Base-by-base conservation (phyloP, 1,140 invertebrate genomes). In the Bombus confusus region DNA sequence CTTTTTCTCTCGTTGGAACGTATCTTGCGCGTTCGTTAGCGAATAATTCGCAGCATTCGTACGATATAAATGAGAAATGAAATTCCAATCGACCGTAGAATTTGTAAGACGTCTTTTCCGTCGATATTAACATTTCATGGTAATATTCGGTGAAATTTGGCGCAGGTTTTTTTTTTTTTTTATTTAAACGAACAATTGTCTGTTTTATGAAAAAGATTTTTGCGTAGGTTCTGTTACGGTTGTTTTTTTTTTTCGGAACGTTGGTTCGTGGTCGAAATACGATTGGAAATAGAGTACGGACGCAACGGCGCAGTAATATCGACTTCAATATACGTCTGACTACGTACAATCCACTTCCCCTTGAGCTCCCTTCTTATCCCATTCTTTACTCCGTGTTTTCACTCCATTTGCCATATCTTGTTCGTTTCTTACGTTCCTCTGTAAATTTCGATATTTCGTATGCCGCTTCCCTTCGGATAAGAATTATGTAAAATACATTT, bases 391-490 rank as follows among this genome's bases (percentile, higher is more conserved):
- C 34, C 8, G 9, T 57, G 5, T n/a, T 59, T 37, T 25, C 12
- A 41, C 15, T 72, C 25, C 39, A 72, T n/a, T 76, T 59, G 34
- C 13, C 2, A 37, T 39, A 59, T 59, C 47, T 52, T 52, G 47
- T 52, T 39, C 25, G 3, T 34, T 62, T 2, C 12, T 12, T 76
- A 39, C 25, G 25, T 59, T 62, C 28, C 3, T 12, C 2, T 62
- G 25, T 39, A 76, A 28, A 37, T 31, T 59, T 76, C 52, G 25
- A 37, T 62, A 28, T 39, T 39, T 15, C 25, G 13, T 13, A 37
- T 2, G n/a, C 1, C 39, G 22, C 0, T n/a, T 31, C 1, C 3
- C 12, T 2, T 39, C 12, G 0, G 0, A 15, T 39, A 39, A 39
- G 39, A 71, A 28, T 71, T 39, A 39, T 39, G 28, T 22, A 68